Evolutionary conservation across 2,113 vertebrate species (phyloP).

Genomic region (Dolichotis patagonum): DNA sequence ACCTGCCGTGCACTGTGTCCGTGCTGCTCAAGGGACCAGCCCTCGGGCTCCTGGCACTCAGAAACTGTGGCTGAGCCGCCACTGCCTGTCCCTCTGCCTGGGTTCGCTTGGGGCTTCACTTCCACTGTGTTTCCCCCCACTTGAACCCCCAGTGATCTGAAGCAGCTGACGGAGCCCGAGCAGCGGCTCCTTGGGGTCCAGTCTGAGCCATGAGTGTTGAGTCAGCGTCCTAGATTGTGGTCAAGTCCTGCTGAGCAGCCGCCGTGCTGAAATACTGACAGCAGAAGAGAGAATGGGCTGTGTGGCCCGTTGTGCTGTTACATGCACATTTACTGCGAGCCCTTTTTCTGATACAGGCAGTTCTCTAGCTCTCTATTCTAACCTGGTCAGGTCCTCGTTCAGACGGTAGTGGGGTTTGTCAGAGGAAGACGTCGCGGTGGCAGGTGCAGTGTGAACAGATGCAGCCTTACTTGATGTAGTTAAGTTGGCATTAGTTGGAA

Average conservation of each 20-base stretch:
- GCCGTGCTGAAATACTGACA: not conserved
- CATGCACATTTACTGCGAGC: not conserved
- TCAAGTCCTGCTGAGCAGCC: not conserved
- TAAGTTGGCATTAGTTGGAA: not conserved
- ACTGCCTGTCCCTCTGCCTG: too few relatives aligned
- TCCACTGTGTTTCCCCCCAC: not conserved
- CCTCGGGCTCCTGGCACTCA: rapidly evolving
- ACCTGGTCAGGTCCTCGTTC: not conserved
- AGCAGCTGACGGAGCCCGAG: not conserved
- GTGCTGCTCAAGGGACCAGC: not conserved
- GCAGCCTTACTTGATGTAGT: not conserved
- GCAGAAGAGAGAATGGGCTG: not conserved
- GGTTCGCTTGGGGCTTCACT: not conserved
- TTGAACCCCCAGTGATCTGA: not conserved
- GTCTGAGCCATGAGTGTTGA: not conserved
- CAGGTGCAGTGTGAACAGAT: not conserved
- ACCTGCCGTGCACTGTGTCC: rapidly evolving
- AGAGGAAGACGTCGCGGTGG: not conserved
- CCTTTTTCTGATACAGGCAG: not conserved
- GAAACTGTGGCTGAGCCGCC: not conserved
- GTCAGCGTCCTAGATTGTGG: not conserved
- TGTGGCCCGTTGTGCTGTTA: not conserved
- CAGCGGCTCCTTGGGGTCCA: not conserved
- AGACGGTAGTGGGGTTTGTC: not conserved
- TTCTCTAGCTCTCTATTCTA: not conserved